Evolutionary conservation across 2,888 invertebrate species (phyloP).

Genomic region (Bruchidius siliquastri): DNA sequence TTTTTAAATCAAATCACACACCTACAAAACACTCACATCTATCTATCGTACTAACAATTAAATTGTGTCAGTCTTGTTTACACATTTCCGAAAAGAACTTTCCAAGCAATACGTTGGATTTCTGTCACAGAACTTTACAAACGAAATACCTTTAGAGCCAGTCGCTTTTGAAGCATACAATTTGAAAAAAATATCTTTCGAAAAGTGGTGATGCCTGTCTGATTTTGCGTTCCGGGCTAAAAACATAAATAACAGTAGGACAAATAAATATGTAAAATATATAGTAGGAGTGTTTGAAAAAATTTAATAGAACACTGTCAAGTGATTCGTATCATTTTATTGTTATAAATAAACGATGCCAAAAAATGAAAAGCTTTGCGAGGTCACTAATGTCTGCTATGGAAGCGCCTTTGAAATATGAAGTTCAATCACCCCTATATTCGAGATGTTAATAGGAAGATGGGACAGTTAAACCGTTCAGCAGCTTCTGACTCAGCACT

Average conservation of each 20-base stretch:
- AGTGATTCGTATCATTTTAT: too few relatives aligned
- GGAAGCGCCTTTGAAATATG: too few relatives aligned
- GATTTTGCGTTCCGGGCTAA: conserved; percentile 25
- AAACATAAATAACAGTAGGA: conserved; percentile 6
- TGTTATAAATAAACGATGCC: too few relatives aligned
- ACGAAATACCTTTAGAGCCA: conserved; percentile 31
- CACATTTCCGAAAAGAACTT: conserved; percentile 19
- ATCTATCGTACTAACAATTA: conserved; percentile 7
- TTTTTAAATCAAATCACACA: conserved; percentile 15
- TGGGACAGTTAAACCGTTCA: too few relatives aligned
- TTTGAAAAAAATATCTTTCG: conserved; percentile 36
- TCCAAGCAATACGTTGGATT: not conserved
- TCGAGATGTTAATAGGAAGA: too few relatives aligned
- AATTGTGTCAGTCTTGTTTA: conserved; percentile 11
- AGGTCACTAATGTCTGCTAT: too few relatives aligned
- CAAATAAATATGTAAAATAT: not conserved
- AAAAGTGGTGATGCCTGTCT: conserved; percentile 41
- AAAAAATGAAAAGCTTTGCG: too few relatives aligned
- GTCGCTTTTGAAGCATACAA: conserved; percentile 34
- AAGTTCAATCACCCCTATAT: too few relatives aligned
- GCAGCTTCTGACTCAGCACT: too few relatives aligned
- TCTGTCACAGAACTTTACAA: not conserved
- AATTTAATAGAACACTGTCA: too few relatives aligned
- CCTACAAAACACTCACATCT: conserved; percentile 16
- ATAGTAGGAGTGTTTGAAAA: too few relatives aligned